These are phyloP conservation scores for Rosalia funebris DNA, from an alignment of 2,888 invertebrate species.

Conservation along the genomic window DNA sequence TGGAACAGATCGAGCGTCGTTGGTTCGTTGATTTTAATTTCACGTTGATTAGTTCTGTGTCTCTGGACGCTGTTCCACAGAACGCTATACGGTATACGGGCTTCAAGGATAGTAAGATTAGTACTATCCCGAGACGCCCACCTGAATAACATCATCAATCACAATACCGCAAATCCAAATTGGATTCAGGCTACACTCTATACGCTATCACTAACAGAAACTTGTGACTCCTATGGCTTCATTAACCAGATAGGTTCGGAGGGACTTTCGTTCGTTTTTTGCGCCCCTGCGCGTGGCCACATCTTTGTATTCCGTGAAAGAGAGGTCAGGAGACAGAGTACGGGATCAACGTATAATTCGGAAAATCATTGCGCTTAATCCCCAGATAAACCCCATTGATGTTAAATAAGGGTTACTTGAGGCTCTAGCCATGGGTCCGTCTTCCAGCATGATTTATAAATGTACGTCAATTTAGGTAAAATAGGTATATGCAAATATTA, in stretches of 20 bases:
- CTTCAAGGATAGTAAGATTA: slow-evolving; percentile 46
- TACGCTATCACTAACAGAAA: slow-evolving; percentile 31
- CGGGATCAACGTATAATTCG: too few species aligned
- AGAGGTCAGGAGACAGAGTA: too few species aligned
- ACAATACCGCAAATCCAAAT: slow-evolving; percentile 58
- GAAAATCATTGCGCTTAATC: too few species aligned
- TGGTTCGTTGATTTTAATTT: slow-evolving; percentile 44
- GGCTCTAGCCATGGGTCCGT: too few species aligned
- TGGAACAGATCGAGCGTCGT: too few species aligned
- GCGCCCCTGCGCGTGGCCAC: too few species aligned
- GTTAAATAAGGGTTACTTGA: too few species aligned
- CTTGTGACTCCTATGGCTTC: slow-evolving; percentile 35
- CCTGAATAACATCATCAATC: slow-evolving; percentile 59
- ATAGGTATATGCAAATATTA: too few species aligned
- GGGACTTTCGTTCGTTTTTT: not conserved
- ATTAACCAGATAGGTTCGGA: slow-evolving; percentile 16
- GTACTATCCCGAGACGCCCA: slow-evolving; percentile 49
- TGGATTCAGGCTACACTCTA: slow-evolving; percentile 50
- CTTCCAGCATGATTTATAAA: too few species aligned
- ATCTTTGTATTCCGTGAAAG: too few species aligned
- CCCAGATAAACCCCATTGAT: too few species aligned
- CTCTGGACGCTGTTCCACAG: slow-evolving; percentile 20
- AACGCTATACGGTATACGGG: slow-evolving; percentile 40
- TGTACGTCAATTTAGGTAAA: too few species aligned
- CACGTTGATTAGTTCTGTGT: slow-evolving; percentile 42